These are phyloP conservation scores for Osmerus eperlanus DNA, from an alignment of 2,113 vertebrate species.

Conservation along the genomic window DNA sequence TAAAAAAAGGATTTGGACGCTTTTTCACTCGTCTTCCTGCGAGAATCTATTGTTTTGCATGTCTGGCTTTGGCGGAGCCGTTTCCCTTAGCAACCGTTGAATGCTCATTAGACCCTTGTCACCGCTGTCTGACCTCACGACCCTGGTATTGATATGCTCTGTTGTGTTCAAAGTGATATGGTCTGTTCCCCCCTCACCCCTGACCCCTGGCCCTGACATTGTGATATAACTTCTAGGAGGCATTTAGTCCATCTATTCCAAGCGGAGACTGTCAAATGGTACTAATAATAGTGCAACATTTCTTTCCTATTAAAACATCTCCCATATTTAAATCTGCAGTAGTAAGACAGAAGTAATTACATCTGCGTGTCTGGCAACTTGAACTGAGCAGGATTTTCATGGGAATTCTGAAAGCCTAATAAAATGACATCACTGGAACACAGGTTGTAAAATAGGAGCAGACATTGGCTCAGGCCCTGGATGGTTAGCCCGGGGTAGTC, in stretches of 20 bases:
- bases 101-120: slow-evolving; percentile 34
- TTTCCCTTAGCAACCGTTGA: slow-evolving; percentile 54
- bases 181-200: no score
- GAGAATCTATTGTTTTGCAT: slow-evolving; percentile 38
- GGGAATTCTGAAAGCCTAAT: slow-evolving; percentile 33
- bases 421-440: slow-evolving; percentile 45
- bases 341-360: slow-evolving; percentile 19
- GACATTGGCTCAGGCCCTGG: slow-evolving; percentile 34
- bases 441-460: slow-evolving; percentile 39
- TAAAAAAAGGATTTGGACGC: background rate
- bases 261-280: slow-evolving; percentile 3
- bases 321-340: background rate
- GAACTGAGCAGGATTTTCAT: slow-evolving; percentile 37
- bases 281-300: background rate
- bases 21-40: slow-evolving; percentile 17
- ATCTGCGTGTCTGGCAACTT: slow-evolving; percentile 28
- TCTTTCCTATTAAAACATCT: background rate
- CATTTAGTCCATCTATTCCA: slow-evolving; percentile 28
- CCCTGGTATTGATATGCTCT: slow-evolving; percentile 59
- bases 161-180: no score
- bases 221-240: slow-evolving; percentile 42
- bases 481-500: slow-evolving; percentile 22
- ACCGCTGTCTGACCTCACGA: slow-evolving; percentile 61
- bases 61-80: slow-evolving; percentile 46
- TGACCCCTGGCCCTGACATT: slow-evolving; percentile 22